Base-by-base conservation (phyloP, 1,140 invertebrate genomes). In the Manduca sexta region DNA sequence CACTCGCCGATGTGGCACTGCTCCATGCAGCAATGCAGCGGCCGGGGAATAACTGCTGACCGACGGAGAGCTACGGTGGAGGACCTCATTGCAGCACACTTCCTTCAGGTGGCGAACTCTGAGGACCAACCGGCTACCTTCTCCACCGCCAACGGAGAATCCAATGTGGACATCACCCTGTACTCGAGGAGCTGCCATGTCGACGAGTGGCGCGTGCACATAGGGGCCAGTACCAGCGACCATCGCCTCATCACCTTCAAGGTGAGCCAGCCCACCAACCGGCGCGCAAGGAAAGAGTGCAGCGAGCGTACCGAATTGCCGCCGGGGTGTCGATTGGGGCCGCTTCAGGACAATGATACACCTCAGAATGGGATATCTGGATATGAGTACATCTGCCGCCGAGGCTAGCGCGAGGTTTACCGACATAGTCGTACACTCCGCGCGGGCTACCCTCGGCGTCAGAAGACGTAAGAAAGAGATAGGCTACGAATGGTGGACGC, bases 1-100 rank as follows among this genome's bases (percentile, higher is more conserved):
- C 68, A 71, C 18, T 68, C 68, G 0, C 60, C 68, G 0, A n/a
- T 68, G 3, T 68, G 68, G 64, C 30, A 45, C 42, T 58, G 57
- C 11, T 29, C 38, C 7, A 17, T 16, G 0, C 11, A 30, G 1
- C 55, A 63, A 2, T 56, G 35, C 1, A 10, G 4, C 3, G 57
- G 62, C 0, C 12, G 64, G 11, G 64, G 60, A 0, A 39, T 17
- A 0, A 45, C 49, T 0, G 43, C 13, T 0, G 35, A 46, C 2
- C 39, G 33, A 0, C 37, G 33, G 0, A 29, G 45, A 4, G 7
- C 7, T 0, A 7, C 18, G 0, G 49, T 64, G 50, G 68, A 68
- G 21, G 62, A 11, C 0, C 54, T 61, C 6, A 57, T 69, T 6
- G 1, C 21, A 3, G 26, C 43, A 0, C 16, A 18, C 1, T 14